phyloP scores from a whole-genome alignment of 1,140 invertebrate genomes.

The Neodiprion pinetum region DNA sequence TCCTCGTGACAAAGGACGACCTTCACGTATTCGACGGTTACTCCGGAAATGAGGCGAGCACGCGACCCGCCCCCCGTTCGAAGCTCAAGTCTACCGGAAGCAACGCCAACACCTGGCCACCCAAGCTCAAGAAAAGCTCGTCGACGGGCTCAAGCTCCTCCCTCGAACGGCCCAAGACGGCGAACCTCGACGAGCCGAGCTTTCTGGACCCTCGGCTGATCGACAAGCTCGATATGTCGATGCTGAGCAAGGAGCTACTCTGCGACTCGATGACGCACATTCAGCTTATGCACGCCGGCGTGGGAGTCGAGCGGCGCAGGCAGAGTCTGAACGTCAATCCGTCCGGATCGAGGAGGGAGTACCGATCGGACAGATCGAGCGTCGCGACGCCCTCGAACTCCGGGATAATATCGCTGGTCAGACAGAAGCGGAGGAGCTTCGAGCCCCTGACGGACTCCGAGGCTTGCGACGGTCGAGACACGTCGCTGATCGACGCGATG shows the following conservation, averaged over 20 bases:
- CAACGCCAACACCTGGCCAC: conserved; percentile 55
- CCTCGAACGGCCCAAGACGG: conserved; percentile 62
- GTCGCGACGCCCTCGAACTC: neutral
- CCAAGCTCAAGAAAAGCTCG: conserved; percentile 43
- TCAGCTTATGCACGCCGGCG: conserved; percentile 33
- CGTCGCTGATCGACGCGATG: conserved; percentile 2
- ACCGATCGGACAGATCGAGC: neutral
- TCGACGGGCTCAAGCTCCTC: conserved; percentile 25
- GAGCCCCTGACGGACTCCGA: conserved; percentile 33
- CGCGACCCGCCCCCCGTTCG: conserved; percentile 14
- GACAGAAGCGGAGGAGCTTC: conserved; percentile 36
- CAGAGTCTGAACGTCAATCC: conserved; percentile 8
- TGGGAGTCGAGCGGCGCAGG: conserved; percentile 15
- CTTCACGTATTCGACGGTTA: conserved; percentile 16
- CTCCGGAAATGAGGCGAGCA: neutral
- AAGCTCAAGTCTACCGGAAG: conserved; percentile 22
- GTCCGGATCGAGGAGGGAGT: neutral
- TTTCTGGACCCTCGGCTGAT: conserved; percentile 64
- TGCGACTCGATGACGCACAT: conserved; percentile 49
- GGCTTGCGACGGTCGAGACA: conserved; percentile 13
- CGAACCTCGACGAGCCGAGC: conserved; percentile 65
- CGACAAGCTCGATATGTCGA: conserved; percentile 68
- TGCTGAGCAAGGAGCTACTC: conserved; percentile 65
- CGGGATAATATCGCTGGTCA: neutral
- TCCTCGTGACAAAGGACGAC: conserved; percentile 46